phyloP scores from a whole-genome alignment of 2,888 invertebrate species.

The Notocelia uddmanniana region DNA sequence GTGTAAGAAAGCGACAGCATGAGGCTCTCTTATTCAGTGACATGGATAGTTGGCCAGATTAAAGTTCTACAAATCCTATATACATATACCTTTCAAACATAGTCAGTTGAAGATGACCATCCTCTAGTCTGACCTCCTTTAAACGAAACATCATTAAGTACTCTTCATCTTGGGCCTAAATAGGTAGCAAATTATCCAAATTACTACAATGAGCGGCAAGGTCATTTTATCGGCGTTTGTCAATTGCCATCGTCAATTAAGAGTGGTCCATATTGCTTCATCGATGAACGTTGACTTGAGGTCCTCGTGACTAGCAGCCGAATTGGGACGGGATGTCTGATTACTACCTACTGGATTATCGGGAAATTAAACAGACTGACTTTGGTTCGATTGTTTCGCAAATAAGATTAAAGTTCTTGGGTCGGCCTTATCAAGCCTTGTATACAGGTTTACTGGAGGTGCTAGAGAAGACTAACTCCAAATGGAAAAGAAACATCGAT shows the following conservation, averaged over 20 bases:
- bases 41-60: too few species aligned
- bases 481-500: too few species aligned
- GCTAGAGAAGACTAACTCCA: too few species aligned
- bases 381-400: too few species aligned
- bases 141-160: neutral
- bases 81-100: neutral
- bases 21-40: too few species aligned
- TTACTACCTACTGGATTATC: too few species aligned
- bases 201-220: constrained; percentile 30
- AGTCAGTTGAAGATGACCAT: neutral
- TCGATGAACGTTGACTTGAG: neutral
- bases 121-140: neutral
- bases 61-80: too few species aligned
- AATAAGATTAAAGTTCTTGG: too few species aligned
- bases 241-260: constrained; percentile 30
- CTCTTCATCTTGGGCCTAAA: constrained; percentile 8
- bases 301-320: neutral
- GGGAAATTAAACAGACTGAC: too few species aligned
- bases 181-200: constrained; percentile 18
- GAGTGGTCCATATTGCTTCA: neutral
- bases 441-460: too few species aligned
- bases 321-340: neutral
- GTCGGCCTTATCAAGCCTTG: too few species aligned
- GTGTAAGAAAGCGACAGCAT: too few species aligned
- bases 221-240: constrained; percentile 16